phyloP scores from a whole-genome alignment of 2,888 invertebrate species.

The Eumacrocentrus americanus region DNA sequence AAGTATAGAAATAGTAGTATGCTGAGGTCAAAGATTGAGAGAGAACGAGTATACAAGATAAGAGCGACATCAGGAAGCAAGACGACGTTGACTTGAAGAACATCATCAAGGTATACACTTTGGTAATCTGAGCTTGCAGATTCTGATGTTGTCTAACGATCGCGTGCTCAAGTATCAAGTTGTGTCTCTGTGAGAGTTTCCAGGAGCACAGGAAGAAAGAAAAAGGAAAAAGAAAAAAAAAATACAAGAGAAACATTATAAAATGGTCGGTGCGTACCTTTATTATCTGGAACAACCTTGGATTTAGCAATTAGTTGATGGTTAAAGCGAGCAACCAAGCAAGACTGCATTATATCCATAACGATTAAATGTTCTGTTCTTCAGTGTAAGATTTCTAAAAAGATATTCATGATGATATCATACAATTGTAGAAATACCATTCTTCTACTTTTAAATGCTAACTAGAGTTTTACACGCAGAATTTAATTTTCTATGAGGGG shows the following conservation, averaged over 20 bases:
- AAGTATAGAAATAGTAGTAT: too few species aligned
- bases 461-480: too few species aligned
- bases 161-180: background rate
- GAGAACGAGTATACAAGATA: too few species aligned
- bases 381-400: background rate
- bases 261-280: constrained; percentile 11
- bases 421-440: too few species aligned
- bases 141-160: background rate
- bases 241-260: background rate
- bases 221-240: background rate
- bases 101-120: background rate
- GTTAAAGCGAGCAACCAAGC: constrained; percentile 32
- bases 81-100: background rate
- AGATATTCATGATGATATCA: constrained; percentile 9
- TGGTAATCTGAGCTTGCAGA: background rate
- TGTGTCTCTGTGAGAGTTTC: too few species aligned
- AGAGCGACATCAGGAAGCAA: background rate
- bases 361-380: constrained; percentile 12
- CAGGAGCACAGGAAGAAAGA: too few species aligned
- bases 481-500: constrained; percentile 6
- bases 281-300: constrained; percentile 27
- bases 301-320: constrained; percentile 32
- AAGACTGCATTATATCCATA: constrained; percentile 30
- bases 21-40: too few species aligned
- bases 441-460: too few species aligned